Base-by-base conservation (phyloP, 2,113 vertebrate genomes). In the Toxostoma redivivum region DNA sequence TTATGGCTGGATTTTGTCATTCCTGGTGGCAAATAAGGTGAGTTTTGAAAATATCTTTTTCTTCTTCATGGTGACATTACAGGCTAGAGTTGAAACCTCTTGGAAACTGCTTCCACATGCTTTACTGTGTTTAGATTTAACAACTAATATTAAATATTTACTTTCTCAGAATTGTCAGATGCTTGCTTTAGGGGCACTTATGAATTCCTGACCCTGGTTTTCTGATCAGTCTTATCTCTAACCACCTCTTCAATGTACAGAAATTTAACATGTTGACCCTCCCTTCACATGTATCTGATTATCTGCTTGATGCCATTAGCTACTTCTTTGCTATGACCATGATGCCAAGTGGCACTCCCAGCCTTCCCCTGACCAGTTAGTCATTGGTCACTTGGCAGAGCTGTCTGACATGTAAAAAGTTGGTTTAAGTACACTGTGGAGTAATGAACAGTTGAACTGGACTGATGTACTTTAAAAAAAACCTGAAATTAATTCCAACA, bases 271-370 rank as follows among this genome's bases (percentile, higher is more conserved):
- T 1, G 2, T 31, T 62, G 23, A 11, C 3, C 7, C 14, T 4
- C 5, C 3, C 5, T 33, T 4, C 4, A 5, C 42, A 22, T 7
- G 9, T 16, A 28, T 30, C 30, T 2, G 0, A 31, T 61, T 60
- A 38, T 30, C 54, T 73, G 28, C 37, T 35, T 51, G 50, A 42
- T 77, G 72, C 48, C 20, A 5, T 57, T 65, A 65, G 15, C 45
- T 89, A 5, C 37, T 61, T 16, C 50, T 53, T 51, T 22, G 11
- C 31, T 22, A 37, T 0, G 0, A 17, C 40, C 45, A 11, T 8
- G 51, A 47, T 10, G 20, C 24, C 33, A 85, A 84, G 47, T 10
- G 15, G 14, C 30, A 16, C 3, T 3, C 23, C 60, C 74, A 60
- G 56, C 56, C 35, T 62, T 81, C 27, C 76, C 45, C 30, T 37